Percentiles rank a stretch among this genome's conserved stretches.
Evolutionary conservation across 1,140 invertebrate species (phyloP).

Genomic region (Ridgeia piscesae): DNA sequence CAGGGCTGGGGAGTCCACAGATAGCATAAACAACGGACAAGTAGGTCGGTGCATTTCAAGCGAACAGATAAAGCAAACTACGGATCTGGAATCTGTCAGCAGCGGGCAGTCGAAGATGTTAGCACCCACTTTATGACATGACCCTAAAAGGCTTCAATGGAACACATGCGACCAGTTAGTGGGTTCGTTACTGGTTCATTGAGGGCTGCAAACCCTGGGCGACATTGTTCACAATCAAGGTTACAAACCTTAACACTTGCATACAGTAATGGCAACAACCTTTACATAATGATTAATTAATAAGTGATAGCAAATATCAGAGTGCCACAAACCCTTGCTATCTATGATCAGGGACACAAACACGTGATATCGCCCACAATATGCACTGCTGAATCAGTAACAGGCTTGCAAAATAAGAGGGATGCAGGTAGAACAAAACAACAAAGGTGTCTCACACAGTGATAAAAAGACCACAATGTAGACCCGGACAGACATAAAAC

Average conservation of each 20-base stretch:
- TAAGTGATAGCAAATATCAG: no score
- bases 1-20: neutral
- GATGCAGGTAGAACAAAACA: no score
- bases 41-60: neutral
- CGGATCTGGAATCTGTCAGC: neutral
- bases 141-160: neutral
- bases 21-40: neutral
- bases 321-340: no score
- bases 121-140: conserved; percentile 4
- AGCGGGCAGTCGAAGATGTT: neutral
- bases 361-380: no score
- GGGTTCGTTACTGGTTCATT: neutral
- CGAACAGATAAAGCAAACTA: neutral
- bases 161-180: neutral
- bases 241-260: neutral
- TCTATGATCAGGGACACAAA: no score
- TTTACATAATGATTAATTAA: no score
- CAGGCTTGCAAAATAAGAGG: no score
- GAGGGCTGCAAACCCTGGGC: neutral
- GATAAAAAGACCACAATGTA: no score
- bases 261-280: neutral
- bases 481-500: no score
- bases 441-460: no score
- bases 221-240: neutral
- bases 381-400: no score